These are phyloP conservation scores for Gobius niger DNA, from an alignment of 2,113 vertebrate genomes.

Conservation along the genomic window DNA sequence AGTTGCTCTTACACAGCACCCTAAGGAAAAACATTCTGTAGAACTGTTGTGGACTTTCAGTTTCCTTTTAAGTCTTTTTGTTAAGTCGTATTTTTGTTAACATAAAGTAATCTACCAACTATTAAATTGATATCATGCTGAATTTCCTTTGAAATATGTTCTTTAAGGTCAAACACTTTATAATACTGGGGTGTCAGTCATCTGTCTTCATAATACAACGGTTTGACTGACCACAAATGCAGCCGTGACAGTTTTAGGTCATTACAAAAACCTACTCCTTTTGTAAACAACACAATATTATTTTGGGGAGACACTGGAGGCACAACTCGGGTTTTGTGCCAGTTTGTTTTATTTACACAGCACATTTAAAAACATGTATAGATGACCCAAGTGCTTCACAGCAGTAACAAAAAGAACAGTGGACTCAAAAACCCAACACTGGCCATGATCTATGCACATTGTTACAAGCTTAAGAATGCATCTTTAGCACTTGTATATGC, in stretches of 20 bases:
- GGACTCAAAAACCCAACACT: not conserved
- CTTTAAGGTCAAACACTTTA: not conserved
- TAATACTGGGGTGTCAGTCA: not conserved
- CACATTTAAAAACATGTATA: no score
- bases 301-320: no score
- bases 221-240: not conserved
- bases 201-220: not conserved
- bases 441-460: not conserved
- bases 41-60: not conserved
- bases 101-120: no score
- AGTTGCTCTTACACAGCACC: constrained; percentile 7
- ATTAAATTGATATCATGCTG: not conserved
- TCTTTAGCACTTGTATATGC: not conserved
- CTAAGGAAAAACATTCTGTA: constrained; percentile 6
- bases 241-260: no score
- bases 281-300: no score
- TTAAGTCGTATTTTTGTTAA: not conserved
- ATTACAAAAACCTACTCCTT: not conserved
- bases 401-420: no score
- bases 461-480: not conserved
- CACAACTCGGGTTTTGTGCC: no score
- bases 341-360: no score
- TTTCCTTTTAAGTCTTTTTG: not conserved
- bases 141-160: not conserved
- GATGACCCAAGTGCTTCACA: no score